These are phyloP conservation scores for Prochilodus magdalenae DNA, from an alignment of 2,113 vertebrate species.

Conservation along the genomic window DNA sequence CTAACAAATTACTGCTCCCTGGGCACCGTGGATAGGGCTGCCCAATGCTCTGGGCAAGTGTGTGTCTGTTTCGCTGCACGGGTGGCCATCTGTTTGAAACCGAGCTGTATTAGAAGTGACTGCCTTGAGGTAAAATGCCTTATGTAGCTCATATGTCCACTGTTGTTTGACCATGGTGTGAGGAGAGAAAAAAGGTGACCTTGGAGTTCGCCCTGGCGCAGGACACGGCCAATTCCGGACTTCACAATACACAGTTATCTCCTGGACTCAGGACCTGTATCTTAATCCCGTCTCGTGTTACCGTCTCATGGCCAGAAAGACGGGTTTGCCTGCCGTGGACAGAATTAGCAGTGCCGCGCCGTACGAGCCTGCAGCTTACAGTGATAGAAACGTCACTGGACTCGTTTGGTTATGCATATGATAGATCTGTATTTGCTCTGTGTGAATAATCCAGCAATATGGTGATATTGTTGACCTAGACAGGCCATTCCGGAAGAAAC, in stretches of 20 bases:
- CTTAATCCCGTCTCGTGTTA: not conserved
- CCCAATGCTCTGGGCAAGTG: no score
- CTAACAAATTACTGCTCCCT: no score
- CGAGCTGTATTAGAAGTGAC: not conserved
- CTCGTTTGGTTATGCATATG: not conserved
- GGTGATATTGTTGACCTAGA: not conserved
- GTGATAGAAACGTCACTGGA: not conserved
- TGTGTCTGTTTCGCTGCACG: no score
- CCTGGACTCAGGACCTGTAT: not conserved
- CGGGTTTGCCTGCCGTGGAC: not conserved
- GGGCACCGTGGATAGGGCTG: no score
- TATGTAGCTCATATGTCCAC: not conserved
- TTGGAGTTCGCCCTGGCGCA: not conserved
- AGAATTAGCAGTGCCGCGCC: not conserved
- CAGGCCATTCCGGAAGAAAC: not conserved
- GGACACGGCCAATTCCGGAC: not conserved
- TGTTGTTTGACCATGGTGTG: not conserved
- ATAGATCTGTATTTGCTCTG: not conserved
- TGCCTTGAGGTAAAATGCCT: not conserved
- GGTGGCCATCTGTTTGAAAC: no score
- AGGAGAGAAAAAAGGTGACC: not conserved
- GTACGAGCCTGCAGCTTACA: not conserved
- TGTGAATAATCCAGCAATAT: not conserved
- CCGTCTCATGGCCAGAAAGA: not conserved
- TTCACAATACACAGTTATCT: not conserved